phyloP scores from a whole-genome alignment of 2,113 vertebrate species.

The Ivindomyrus marchei region DNA sequence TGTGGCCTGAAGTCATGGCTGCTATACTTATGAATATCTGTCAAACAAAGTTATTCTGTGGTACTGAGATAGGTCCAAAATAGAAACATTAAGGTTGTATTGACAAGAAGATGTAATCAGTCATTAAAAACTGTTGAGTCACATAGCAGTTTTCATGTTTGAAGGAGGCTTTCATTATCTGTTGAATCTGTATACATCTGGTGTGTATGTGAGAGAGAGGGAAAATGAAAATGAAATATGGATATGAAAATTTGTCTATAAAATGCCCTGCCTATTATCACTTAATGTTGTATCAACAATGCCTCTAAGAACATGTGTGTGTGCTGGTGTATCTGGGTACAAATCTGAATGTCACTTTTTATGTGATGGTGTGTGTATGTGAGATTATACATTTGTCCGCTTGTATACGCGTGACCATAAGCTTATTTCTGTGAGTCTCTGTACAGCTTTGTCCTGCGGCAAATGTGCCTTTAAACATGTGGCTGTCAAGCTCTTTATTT shows the following conservation, averaged over 20 bases:
- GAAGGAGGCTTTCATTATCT: neutral
- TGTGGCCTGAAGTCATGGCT: conserved; percentile 16
- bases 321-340: neutral
- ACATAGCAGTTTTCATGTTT: neutral
- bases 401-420: neutral
- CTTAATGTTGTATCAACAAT: neutral
- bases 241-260: neutral
- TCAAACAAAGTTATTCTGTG: neutral
- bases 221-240: too few relatives aligned
- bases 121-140: neutral
- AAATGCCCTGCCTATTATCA: neutral
- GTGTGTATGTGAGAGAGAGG: neutral
- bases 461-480: conserved; percentile 23
- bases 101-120: neutral
- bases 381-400: neutral
- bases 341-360: neutral
- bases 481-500: conserved; percentile 34
- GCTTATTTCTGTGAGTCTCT: conserved; percentile 1
- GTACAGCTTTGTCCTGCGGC: conserved; percentile 14
- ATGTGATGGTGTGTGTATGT: neutral
- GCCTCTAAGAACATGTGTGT: neutral
- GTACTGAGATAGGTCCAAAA: neutral
- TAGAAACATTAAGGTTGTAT: neutral
- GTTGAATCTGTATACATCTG: neutral
- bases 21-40: neutral